Evolutionary conservation across 2,797 vertebrate species (phyloP), one percentile per base, ranked within the genome.

Genomic region (Mormyrops boulengeri): DNA sequence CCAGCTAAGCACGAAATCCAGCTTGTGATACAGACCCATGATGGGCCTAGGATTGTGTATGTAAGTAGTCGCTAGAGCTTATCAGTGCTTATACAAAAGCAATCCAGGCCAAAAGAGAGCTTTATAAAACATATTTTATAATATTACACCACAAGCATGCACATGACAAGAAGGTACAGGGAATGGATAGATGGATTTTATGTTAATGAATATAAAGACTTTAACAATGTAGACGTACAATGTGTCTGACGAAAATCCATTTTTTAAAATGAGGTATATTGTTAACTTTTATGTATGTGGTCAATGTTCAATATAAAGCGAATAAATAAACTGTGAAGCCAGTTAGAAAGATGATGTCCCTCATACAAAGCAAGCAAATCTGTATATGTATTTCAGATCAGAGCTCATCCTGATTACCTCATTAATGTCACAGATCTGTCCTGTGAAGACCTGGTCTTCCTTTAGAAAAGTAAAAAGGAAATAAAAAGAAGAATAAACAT

Each of bases 401-500:
- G n/a, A 85, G 19, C n/a, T n/a, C 38, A 12, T 14, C 4, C 47
- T 6, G 30, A 73, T 38, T 38, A 5, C 44, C 11, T 52, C 47
- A 52, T 52, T 52, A 85, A 49, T 85, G 22, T 9, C 47, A 52
- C 4, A 52, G 19, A 26, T 49, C 30, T 85, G 52, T 85, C 47
- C 44, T 49, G 22, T 52, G 82, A 57, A 30, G 30, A 50, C 11
- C 47, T 19, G 50, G 55, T 87, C 85, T 55, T 87, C 50, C 50
- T 34, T 87, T 87, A 49, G 49, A 55, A 85, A 19, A 87, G 85
- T 52, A 30, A 87, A 34, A 38, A 34, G 50, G 52, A 55, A 87
- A 87, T 19, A 26, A 50, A 85, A 82, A 82, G 50, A 87, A 17
- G 30, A 87, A 55, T 55, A 38, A 86, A 87, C 85, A 87, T 55